Conservation (phyloP, 1,140 invertebrate genomes). For the Stenopsyche tienmushanensis region DNA sequence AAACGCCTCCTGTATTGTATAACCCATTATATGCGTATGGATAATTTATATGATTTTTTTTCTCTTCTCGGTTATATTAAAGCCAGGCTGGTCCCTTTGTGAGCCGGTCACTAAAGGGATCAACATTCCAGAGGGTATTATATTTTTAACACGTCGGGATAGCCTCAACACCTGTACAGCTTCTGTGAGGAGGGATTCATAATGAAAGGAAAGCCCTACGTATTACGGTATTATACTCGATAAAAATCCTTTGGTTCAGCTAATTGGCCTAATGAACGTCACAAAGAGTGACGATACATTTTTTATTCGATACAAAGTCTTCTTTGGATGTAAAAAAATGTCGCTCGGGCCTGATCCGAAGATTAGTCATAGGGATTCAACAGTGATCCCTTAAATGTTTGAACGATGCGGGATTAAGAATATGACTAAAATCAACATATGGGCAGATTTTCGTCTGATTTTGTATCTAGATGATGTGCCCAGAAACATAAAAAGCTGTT, state of each 20-base stretch:
- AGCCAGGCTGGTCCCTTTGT: background rate
- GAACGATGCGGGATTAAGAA: too few species aligned
- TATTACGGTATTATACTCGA: too few species aligned
- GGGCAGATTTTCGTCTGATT: too few species aligned
- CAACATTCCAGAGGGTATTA: conserved; percentile 37
- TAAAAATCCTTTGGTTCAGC: conserved; percentile 6
- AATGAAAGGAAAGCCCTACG: too few species aligned
- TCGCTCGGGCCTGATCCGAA: background rate
- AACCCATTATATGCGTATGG: background rate
- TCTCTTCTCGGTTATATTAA: background rate
- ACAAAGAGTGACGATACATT: background rate
- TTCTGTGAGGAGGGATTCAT: background rate
- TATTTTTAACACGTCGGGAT: conserved; percentile 33
- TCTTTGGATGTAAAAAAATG: background rate
- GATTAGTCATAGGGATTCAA: too few species aligned
- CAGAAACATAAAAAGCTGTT: too few species aligned
- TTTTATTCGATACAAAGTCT: too few species aligned
- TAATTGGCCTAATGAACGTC: conserved; percentile 5
- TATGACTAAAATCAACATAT: too few species aligned
- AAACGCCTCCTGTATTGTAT: conserved; percentile 4
- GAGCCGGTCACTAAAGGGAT: conserved; percentile 32
- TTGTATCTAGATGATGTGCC: too few species aligned
- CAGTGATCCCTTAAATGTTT: too few species aligned
- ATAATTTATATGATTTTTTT: background rate
- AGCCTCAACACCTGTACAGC: conserved; percentile 24